Base-by-base conservation (phyloP, 2,113 vertebrate genomes). In the Nycticorax nycticorax region DNA sequence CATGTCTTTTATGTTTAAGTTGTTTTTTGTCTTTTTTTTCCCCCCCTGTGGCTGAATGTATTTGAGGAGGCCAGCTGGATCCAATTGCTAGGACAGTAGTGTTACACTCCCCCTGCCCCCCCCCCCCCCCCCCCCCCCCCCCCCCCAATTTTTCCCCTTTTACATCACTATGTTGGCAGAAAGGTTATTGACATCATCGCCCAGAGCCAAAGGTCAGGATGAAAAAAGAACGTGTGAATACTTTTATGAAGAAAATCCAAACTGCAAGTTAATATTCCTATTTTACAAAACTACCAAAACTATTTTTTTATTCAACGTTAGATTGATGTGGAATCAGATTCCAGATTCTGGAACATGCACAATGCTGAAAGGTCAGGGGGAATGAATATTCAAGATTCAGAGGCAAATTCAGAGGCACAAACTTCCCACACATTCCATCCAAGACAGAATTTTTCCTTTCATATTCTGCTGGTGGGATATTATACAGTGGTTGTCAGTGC, bases 161-260 rank as follows among this genome's bases (percentile, higher is more conserved):
- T 96, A 92, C 84, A 93, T 94, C 94, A 96, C 74, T 72, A 72
- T 52, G 45, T 95, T 97, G 97, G 96, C 95, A 96, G 88, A 88
- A 91, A 55, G 85, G 91, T 95, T 95, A 92, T 75, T 97, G 93
- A 80, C 87, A 97, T 86, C 50, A 55, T 52, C 63, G 64, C 79
- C 74, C 84, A 92, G 69, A 96, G 93, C 78, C 94, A 96, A 97
- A 97, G 93, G 89, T 93, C 93, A 94, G n/a, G 48, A 37, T 74
- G 72, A 94, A 92, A 93, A 92, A 91, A 91, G 66, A 79, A 63
- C 0, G 3, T 68, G 43, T 84, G 91, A 93, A 96, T 92, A 87
- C 26, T 95, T 84, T 74, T 43, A 88, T 28, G 75, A 92, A 95
- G 71, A 92, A 96, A 95, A 93, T 79, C 57, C 94, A 92, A 89